Percentiles rank a stretch among this genome's conserved stretches.
Conservation (phyloP, 2,113 vertebrate genomes). For the Heliornis fulica region DNA sequence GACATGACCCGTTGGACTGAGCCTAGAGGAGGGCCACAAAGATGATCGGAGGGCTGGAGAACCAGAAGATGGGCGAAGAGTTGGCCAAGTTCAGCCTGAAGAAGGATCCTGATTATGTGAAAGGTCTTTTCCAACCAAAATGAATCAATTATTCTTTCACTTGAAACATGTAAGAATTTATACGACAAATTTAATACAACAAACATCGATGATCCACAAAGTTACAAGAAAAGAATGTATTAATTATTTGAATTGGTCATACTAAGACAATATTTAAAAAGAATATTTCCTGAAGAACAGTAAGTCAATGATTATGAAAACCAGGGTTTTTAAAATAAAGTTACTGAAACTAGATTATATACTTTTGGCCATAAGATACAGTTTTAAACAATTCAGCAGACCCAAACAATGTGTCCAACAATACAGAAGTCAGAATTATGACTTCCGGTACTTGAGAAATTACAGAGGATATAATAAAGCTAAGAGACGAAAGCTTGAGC, state of each 20-base stretch:
- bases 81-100: no score
- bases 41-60: no score
- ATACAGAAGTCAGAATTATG: background rate
- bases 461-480: background rate
- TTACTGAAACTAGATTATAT: background rate
- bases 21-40: no score
- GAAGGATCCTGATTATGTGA: background rate
- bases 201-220: background rate
- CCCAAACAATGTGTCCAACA: background rate
- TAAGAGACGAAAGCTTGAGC: background rate
- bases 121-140: background rate
- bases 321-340: background rate
- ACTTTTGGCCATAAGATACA: background rate
- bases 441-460: background rate
- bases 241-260: background rate
- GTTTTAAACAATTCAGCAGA: background rate
- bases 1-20: no score
- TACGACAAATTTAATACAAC: background rate
- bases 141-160: background rate
- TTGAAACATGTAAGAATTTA: background rate
- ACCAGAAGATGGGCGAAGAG: no score
- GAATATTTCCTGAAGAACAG: background rate
- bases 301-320: background rate
- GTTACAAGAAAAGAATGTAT: background rate
- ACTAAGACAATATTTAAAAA: background rate